Evolutionary conservation across 2,888 invertebrate species (phyloP), one percentile per base, ranked within the genome.

Genomic region (Synanthedon formicaeformis): DNA sequence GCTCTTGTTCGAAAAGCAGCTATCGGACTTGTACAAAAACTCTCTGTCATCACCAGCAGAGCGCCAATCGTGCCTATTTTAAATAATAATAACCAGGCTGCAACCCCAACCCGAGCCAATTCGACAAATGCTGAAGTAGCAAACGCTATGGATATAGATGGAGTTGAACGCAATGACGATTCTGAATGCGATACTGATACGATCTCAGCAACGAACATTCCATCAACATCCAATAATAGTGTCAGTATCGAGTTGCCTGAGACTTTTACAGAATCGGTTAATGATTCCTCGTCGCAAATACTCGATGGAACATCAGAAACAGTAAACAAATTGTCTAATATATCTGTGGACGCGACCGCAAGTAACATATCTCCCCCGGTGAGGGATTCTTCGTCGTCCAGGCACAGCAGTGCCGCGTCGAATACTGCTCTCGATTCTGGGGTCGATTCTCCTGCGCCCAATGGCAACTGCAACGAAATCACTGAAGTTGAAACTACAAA

Each of bases 1-100:
- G 85, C 85, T 8, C 73, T 66, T 3, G 86, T 86, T 58, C 72
- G 86, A 2, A 73, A 74, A 54, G 73, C 78, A n/a, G 82, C 78
- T 50, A 70, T 73, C n/a, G 51, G 65, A 23, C 71, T 85, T 13
- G 63, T 82, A 55, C 78, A 45, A 12, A 45, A 45, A 74, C 50
- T 73, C 73, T 5, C 60, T 78, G 56, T 65, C 80, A 3, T 55
- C 60, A 48, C 55, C 4, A 51, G 50, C 40, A 53, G 48, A 27
- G 53, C 59, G 34, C 34, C 34, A 34, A 34, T 10, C 34, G 34
- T 34, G 10, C 34, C 34, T 34, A 34, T 10, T 34, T 34, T 34
- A 34, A 34, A 34, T 34, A 34, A 34, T 34, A 34, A 34, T 8
- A 34, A 34, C 34, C 6, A 34, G 10, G 34, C 2, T 34, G 10